Conservation (phyloP, 2,113 vertebrate species). For the Glaucomys volans region DNA sequence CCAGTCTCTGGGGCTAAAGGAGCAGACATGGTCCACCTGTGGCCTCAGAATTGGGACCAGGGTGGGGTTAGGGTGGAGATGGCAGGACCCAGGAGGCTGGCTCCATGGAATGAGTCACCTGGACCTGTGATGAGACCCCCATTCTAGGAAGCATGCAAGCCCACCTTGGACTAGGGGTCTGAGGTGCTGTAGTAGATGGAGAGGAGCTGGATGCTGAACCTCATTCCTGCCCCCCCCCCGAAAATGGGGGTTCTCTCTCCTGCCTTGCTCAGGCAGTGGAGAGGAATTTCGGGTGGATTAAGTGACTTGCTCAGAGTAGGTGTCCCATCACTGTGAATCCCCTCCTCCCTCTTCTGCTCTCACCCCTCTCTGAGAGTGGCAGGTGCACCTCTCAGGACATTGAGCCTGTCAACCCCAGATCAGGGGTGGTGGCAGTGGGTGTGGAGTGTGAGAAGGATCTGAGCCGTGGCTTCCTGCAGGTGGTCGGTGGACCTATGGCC, state of each 20-base stretch:
- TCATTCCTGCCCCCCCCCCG: not conserved
- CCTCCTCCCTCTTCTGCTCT: no score
- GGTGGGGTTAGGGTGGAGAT: not conserved
- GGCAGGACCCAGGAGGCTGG: not conserved
- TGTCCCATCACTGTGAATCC: no score
- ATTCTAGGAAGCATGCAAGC: not conserved
- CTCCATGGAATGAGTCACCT: not conserved
- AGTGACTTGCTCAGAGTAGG: not conserved
- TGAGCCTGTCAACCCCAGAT: not conserved
- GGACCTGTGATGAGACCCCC: not conserved
- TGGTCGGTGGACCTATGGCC: constrained; percentile 92
- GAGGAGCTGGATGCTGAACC: not conserved
- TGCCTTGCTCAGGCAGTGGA: not conserved
- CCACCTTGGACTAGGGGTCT: not conserved
- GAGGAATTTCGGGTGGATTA: not conserved
- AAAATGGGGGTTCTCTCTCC: not conserved
- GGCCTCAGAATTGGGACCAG: not conserved
- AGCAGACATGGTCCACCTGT: not conserved
- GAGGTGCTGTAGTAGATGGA: not conserved
- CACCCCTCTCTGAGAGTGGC: no score
- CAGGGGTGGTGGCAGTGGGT: not conserved
- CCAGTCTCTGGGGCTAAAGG: not conserved
- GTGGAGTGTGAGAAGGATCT: not conserved
- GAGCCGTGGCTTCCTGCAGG: constrained; percentile 82
- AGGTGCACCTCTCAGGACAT: not conserved